Base-by-base conservation (phyloP, 2,888 invertebrate genomes). In the Hypolimnas misippus region DNA sequence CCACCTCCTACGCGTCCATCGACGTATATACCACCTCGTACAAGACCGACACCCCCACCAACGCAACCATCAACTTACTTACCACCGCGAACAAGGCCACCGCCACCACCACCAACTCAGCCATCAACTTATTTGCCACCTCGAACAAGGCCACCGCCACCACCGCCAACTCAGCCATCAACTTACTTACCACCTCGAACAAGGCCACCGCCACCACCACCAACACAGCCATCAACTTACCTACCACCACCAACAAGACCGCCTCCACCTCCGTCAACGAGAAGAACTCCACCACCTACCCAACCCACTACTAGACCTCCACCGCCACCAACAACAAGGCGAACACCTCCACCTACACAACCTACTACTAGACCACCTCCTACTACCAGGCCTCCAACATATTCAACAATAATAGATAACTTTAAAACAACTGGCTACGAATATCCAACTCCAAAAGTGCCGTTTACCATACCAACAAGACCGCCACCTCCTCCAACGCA, bases 351-450 rank as follows among this genome's bases (percentile, higher is more conserved):
- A n/a, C 50, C 52, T 33, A 58, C 49, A 16, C 58, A 55, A 21
- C 54, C 57, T 57, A 67, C 64, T 49, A 25, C 25, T 25, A 25
- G 25, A 25, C 25, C 25, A n/a, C 42, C 63, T 7, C 44, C 64
- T n/a, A 58, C 64, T 10, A 55, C 44, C 3, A 67, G 51, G 67
- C 72, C 10, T 46, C 67, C 44, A 65, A 67, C 44, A 7, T 69
- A 62, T 19, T 59, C 62, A 1, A 70, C 69, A n/a, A 14, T 63
- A 54, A 5, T 65, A 50, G 70, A 49, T 56, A 55, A 69, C 5
- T 69, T 69, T 12, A 73, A 72, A 70, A 82, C 80, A 0, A 82
- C 83, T 25, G 82, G 82, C 0, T 84, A 84, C 66, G 74, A 71
- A 14, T 82, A 84, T 52, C 77, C 81, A 3, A 74, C 74, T 2